Conservation (phyloP, 2,113 vertebrate species). For the Dendrocopos noguchii region DNA sequence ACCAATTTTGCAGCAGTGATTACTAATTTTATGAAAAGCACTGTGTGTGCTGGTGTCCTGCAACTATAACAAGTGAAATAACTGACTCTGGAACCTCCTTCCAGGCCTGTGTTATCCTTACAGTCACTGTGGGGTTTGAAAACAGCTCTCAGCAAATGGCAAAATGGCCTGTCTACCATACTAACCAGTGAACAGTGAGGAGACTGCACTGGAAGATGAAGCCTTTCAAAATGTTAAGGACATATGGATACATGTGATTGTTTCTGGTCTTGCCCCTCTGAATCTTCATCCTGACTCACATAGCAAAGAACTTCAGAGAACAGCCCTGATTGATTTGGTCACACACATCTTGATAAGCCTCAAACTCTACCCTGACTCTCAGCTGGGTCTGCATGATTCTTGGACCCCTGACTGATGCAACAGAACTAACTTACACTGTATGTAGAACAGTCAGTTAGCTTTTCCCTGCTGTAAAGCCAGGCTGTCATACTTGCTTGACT, state of each 20-base stretch:
- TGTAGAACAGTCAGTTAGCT: not conserved
- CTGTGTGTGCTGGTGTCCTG: not conserved
- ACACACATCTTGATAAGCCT: not conserved
- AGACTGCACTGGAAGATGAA: not conserved
- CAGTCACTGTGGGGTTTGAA: not conserved
- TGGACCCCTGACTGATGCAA: not conserved
- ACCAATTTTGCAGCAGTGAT: not conserved
- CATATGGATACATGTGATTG: not conserved
- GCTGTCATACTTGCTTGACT: not conserved
- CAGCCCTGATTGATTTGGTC: not conserved
- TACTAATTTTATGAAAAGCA: not conserved
- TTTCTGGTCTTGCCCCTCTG: not conserved
- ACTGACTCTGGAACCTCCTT: not conserved
- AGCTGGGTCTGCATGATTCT: not conserved
- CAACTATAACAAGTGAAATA: not conserved
- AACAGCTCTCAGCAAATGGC: not conserved
- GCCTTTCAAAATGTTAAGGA: not conserved
- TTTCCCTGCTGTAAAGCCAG: not conserved
- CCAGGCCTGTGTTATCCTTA: not conserved
- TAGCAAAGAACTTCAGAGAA: not conserved
- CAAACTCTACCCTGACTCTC: not conserved
- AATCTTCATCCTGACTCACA: not conserved
- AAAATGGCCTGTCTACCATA: not conserved
- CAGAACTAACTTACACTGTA: not conserved
- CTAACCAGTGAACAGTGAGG: not conserved